Evolutionary conservation across 64 coral and sea anemone species (phyloP), one percentile per base, ranked within the genome.

Genomic region (Orbicella faveolata): DNA sequence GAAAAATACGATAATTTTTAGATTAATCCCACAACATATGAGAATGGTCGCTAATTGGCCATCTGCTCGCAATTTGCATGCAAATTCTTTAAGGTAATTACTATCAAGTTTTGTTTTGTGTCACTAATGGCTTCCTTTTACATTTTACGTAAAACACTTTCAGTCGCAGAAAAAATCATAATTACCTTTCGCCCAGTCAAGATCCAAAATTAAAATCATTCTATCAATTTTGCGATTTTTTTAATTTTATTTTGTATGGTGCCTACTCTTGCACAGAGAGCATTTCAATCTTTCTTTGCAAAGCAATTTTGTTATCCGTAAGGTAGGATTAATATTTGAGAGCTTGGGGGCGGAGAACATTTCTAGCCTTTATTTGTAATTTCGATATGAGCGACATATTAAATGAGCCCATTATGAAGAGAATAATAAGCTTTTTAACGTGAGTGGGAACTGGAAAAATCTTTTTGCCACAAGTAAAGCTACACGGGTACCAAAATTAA

Each of bases 41-140:
- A 85, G 82, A 85, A 85, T 52, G 39, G 65, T 26, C 21, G 15
- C 65, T 85, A 85, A 85, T 85, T 85, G 82, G 61, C 82, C 82
- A 85, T 44, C 82, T 85, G 82, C 66, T 41, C 82, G 61, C 44
- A 85, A 65, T 85, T 85, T 85, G 16, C 82, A 85, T 85, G 82
- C 82, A 85, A 85, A 85, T 85, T 85, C 82, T 72, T 85, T 25
- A 53, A 34, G 82, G 65, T 39, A 72, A 85, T 85, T 85, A 85
- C 21, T 16, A 85, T 67, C 39, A 85, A 85, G 82, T 85, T 85
- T 85, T 85, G 82, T 85, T 85, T 85, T 85, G 52, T 85, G 23
- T 52, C 37, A 20, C 82, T 85, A 85, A 85, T 85, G 82, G 63
- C 37, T 73, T 63, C 59, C 35, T 72, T 85, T 53, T 85, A 7